Percentiles rank a stretch among this genome's conserved stretches.
phyloP scores from a whole-genome alignment of 2,797 vertebrate species.

The Cynodonichthys magdalenae region DNA sequence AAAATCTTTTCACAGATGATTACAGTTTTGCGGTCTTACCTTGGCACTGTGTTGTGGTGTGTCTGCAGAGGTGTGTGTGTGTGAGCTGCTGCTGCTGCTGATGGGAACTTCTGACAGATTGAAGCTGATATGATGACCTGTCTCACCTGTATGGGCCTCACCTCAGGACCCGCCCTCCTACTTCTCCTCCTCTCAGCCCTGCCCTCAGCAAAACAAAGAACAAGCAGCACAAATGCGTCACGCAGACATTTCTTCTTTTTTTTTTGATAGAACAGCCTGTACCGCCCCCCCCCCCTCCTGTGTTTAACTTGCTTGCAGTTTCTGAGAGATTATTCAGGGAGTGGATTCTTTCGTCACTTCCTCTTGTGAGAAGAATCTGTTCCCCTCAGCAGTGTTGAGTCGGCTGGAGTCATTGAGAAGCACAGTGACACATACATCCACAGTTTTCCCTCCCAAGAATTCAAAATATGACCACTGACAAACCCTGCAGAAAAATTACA shows the following conservation, averaged over 20 bases:
- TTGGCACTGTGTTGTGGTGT: constrained; percentile 11
- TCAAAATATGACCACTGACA: constrained; percentile 5
- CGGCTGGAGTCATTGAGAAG: background rate
- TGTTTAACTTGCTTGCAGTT: constrained; percentile 42
- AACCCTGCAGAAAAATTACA: background rate
- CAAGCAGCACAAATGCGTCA: constrained; percentile 43
- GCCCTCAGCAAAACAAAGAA: constrained; percentile 26
- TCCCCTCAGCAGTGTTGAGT: constrained; percentile 15
- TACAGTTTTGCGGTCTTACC: constrained; percentile 53
- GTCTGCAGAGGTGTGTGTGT: constrained; percentile 11
- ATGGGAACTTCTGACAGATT: constrained; percentile 41
- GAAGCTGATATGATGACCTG: constrained; percentile 21
- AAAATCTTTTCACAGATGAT: too few species aligned
- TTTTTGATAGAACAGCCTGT: constrained; percentile 24
- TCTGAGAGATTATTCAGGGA: constrained; percentile 22
- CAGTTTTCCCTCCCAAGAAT: background rate
- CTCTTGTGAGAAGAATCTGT: constrained; percentile 47
- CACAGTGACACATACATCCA: constrained; percentile 6
- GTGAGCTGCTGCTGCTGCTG: constrained; percentile 23
- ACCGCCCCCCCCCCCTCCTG: background rate
- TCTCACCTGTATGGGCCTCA: constrained; percentile 28
- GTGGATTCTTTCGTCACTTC: constrained; percentile 31
- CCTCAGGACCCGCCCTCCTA: constrained; percentile 20
- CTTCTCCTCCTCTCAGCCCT: constrained; percentile 5
- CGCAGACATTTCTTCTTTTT: constrained; percentile 7